These are phyloP conservation scores for Coryphaenoides rupestris DNA, from an alignment of 2,113 vertebrate genomes.

Conservation along the genomic window DNA sequence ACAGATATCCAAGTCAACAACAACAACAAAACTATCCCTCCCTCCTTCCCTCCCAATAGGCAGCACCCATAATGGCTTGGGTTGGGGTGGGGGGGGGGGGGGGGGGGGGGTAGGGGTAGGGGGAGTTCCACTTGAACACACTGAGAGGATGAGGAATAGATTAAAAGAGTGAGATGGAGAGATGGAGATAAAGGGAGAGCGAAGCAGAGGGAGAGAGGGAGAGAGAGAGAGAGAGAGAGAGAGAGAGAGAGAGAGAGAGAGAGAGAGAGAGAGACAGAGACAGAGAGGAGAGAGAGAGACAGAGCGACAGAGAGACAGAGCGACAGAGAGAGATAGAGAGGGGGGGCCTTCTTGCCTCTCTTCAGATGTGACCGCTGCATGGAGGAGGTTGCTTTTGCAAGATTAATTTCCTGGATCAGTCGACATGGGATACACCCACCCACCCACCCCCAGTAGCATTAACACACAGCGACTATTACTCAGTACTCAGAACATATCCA, in stretches of 20 bases:
- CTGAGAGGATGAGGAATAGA: not conserved
- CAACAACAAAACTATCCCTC: constrained; percentile 39
- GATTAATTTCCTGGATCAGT: constrained; percentile 15
- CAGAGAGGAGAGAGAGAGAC: too few species aligned
- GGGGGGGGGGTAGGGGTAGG: not conserved
- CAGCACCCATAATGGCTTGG: constrained; percentile 6
- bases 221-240: too few species aligned
- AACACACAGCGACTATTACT: not conserved
- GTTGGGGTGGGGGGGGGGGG: not conserved
- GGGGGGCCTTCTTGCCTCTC: too few species aligned
- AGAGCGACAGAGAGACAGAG: too few species aligned
- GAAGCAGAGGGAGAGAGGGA: too few species aligned
- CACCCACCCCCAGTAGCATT: constrained; percentile 37
- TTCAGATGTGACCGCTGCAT: too few species aligned
- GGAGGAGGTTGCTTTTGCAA: too few species aligned
- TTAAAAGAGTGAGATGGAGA: not conserved
- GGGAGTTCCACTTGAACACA: too few species aligned
- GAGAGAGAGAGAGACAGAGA: too few species aligned
- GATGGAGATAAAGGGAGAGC: not conserved
- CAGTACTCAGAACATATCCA: too few species aligned
- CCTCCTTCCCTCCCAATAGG: constrained; percentile 5
- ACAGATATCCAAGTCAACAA: constrained; percentile 35
- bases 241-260: too few species aligned
- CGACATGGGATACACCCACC: constrained; percentile 25
- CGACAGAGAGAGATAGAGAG: too few species aligned